phyloP scores from a whole-genome alignment of 2,888 invertebrate species.

The Frankliniella fusca region DNA sequence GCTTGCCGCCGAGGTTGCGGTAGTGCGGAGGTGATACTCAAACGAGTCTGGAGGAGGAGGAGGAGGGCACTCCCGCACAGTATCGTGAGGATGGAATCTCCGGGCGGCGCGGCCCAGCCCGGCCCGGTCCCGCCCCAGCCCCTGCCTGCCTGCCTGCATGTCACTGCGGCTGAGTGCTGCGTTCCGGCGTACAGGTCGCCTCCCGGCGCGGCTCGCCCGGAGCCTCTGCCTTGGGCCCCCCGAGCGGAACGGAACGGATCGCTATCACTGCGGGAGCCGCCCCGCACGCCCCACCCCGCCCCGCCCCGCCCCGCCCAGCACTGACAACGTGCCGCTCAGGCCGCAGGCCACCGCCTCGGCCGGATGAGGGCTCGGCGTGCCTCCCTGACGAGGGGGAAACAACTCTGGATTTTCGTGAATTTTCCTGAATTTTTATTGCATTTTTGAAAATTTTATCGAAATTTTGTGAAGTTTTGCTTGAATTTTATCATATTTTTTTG shows the following conservation, averaged over 20 bases:
- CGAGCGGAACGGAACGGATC: background rate
- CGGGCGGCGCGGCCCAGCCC: background rate
- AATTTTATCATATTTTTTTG: too few relatives aligned
- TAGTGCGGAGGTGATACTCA: too few relatives aligned
- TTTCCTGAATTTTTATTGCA: too few relatives aligned
- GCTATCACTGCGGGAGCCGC: background rate
- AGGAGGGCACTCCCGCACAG: too few relatives aligned
- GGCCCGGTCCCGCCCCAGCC: background rate
- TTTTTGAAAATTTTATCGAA: too few relatives aligned
- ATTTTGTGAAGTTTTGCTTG: too few relatives aligned
- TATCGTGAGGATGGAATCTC: background rate
- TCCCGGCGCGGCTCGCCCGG: background rate
- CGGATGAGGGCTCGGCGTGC: background rate
- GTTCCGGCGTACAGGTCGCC: background rate
- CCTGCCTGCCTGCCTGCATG: background rate
- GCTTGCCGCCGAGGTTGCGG: too few relatives aligned
- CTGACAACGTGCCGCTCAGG: background rate
- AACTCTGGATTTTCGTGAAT: too few relatives aligned
- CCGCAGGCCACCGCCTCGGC: background rate
- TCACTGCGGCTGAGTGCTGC: background rate
- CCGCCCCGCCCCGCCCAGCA: background rate
- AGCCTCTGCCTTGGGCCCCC: background rate
- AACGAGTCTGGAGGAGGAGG: too few relatives aligned
- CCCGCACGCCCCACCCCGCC: background rate
- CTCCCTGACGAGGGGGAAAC: too few relatives aligned